Evolutionary conservation across 2,888 invertebrate species (phyloP).

Genomic region (Periphyllus acericola): DNA sequence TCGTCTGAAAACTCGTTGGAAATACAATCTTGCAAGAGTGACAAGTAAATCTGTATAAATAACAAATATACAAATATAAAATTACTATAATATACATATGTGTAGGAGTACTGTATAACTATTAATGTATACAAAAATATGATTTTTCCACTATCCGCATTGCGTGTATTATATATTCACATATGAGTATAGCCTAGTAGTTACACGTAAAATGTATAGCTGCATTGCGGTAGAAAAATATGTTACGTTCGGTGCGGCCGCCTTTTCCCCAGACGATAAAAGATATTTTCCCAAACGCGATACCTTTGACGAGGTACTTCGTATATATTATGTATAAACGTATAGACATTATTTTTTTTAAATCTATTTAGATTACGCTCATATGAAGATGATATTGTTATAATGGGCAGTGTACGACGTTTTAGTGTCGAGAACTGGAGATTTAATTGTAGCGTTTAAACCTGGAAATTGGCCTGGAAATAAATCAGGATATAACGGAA

Average conservation of each 20-base stretch:
- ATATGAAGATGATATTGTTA: too few relatives aligned
- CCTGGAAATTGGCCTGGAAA: too few relatives aligned
- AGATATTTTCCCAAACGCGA: too few relatives aligned
- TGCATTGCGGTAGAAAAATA: background rate
- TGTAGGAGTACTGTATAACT: background rate
- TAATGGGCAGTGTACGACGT: too few relatives aligned
- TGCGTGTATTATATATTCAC: background rate
- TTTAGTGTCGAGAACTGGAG: too few relatives aligned
- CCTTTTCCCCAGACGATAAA: background rate
- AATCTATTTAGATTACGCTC: too few relatives aligned
- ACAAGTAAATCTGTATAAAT: background rate
- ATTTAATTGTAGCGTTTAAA: too few relatives aligned
- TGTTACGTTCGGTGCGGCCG: background rate
- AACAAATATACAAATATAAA: background rate
- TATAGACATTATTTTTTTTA: too few relatives aligned
- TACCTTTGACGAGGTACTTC: too few relatives aligned
- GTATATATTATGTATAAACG: too few relatives aligned
- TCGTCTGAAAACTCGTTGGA: background rate
- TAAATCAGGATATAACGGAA: too few relatives aligned
- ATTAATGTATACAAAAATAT: background rate
- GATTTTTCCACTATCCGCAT: background rate
- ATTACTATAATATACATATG: background rate
- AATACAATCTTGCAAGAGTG: background rate
- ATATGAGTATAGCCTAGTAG: too few relatives aligned
- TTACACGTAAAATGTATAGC: background rate